Conservation (phyloP, 2,113 vertebrate species). For the Phyllopteryx taeniolatus region DNA sequence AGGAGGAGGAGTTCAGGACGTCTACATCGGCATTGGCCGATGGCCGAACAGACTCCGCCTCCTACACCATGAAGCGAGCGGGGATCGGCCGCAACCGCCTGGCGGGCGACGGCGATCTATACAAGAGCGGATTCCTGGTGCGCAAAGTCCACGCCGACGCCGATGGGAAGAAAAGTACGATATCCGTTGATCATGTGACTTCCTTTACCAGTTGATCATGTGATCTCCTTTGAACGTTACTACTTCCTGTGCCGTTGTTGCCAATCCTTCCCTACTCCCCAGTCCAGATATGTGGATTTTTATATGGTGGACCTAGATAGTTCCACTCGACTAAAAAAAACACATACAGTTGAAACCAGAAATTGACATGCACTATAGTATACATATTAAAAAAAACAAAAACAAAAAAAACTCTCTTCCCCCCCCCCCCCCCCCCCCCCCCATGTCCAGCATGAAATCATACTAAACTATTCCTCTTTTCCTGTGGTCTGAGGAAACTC, state of each 20-base stretch:
- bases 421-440: too few relatives aligned
- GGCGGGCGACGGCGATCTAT: conserved; percentile 83
- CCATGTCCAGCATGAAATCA: too few relatives aligned
- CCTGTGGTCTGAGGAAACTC: too few relatives aligned
- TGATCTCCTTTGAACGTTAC: neutral
- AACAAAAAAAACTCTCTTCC: too few relatives aligned
- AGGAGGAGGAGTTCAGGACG: conserved; percentile 91
- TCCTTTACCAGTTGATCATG: neutral
- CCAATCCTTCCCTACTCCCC: neutral
- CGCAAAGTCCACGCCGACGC: conserved; percentile 95
- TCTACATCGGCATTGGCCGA: conserved; percentile 88
- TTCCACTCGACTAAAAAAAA: too few relatives aligned
- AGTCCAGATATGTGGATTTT: neutral
- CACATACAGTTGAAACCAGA: too few relatives aligned
- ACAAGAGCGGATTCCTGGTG: conserved; percentile 90
- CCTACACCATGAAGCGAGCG: conserved; percentile 88
- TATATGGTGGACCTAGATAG: too few relatives aligned
- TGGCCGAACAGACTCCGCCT: conserved; percentile 79
- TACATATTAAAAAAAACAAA: too few relatives aligned
- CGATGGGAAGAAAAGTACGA: conserved; percentile 90
- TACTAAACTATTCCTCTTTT: too few relatives aligned
- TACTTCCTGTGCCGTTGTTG: neutral
- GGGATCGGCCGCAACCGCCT: conserved; percentile 84
- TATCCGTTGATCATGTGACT: neutral
- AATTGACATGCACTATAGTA: too few relatives aligned